phyloP scores from a whole-genome alignment of 2,113 vertebrate genomes.

The Forbesichthys papilliferus region DNA sequence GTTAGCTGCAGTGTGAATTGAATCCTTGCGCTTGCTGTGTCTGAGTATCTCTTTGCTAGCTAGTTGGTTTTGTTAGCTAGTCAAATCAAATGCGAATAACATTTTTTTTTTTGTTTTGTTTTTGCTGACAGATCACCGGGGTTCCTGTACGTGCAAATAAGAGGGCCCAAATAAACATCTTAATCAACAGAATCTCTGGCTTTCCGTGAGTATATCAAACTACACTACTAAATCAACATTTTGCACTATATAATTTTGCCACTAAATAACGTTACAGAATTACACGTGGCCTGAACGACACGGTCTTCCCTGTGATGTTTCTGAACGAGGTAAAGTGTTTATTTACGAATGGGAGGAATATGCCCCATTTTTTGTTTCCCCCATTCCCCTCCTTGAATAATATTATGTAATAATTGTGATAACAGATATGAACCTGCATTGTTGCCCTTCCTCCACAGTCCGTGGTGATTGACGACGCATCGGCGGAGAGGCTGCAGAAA shows the following conservation, averaged over 20 bases:
- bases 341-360: not conserved
- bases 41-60: not conserved
- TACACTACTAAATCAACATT: not conserved
- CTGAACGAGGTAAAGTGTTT: constrained; percentile 73
- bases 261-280: constrained; percentile 47
- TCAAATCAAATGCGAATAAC: not conserved
- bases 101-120: no score
- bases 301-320: constrained; percentile 76
- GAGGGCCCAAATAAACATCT: constrained; percentile 76
- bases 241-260: not conserved
- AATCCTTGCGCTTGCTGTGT: not conserved
- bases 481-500: constrained; percentile 65
- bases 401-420: not conserved
- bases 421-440: not conserved
- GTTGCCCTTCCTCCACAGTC: constrained; percentile 54
- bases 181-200: constrained; percentile 45
- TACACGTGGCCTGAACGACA: constrained; percentile 60
- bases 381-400: no score
- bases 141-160: constrained; percentile 77
- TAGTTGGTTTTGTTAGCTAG: not conserved
- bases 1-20: not conserved
- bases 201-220: constrained; percentile 70
- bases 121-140: constrained; percentile 69
- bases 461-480: constrained; percentile 73
- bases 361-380: not conserved